phyloP scores from a whole-genome alignment of 2,888 invertebrate species.

The Philopedon plagiatum region DNA sequence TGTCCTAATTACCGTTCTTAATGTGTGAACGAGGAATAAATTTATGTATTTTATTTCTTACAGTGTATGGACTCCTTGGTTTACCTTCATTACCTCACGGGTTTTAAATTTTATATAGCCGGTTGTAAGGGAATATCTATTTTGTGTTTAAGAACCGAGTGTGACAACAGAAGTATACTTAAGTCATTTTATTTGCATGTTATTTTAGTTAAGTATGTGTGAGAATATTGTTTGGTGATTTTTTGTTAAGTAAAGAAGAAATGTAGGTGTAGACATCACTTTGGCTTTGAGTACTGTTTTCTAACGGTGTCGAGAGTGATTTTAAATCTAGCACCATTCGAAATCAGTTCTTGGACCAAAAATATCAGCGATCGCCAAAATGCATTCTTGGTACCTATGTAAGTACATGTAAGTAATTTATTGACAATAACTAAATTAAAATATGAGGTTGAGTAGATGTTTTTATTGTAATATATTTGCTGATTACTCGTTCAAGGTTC shows the following conservation, averaged over 20 bases:
- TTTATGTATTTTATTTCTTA: conserved; percentile 25
- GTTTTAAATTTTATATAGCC: conserved; percentile 64
- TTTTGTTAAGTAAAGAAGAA: background rate
- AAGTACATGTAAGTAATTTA: background rate
- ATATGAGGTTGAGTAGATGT: no score
- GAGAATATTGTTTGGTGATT: conserved; percentile 33
- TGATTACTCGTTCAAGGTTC: no score
- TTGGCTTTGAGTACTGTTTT: conserved; percentile 75
- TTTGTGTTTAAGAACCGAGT: conserved; percentile 67
- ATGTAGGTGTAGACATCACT: background rate
- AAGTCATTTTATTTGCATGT: conserved; percentile 59
- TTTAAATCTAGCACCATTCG: conserved; percentile 80
- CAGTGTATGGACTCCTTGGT: conserved; percentile 41
- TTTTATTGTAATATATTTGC: no score
- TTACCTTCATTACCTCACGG: conserved; percentile 54
- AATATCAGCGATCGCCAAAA: conserved; percentile 3
- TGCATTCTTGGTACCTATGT: conserved; percentile 9
- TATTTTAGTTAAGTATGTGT: conserved; percentile 34
- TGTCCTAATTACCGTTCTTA: background rate
- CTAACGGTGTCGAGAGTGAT: conserved; percentile 76
- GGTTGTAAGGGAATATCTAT: conserved; percentile 68
- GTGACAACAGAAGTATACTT: conserved; percentile 68
- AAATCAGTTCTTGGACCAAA: conserved; percentile 71
- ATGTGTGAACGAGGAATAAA: background rate
- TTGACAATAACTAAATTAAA: no score